A percentile compares a stretch with the other conserved stretches of the same genome.
phyloP scores from a whole-genome alignment of 2,888 invertebrate genomes.

The Brachyptera putata region DNA sequence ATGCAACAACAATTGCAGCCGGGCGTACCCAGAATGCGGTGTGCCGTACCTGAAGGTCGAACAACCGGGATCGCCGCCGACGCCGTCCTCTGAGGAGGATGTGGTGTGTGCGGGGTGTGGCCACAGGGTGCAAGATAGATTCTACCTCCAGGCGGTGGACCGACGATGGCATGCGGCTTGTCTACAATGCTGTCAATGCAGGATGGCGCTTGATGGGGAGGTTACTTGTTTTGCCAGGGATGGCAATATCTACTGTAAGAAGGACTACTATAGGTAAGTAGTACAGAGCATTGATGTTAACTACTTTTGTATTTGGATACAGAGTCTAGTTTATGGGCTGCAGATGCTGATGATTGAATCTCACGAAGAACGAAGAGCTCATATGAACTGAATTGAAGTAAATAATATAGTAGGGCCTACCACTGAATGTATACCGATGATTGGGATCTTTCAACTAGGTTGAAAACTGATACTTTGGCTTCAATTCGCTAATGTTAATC shows the following conservation, averaged over 20 bases:
- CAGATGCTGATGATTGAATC: too few species aligned
- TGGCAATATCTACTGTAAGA: slow-evolving; percentile 93
- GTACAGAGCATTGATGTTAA: too few species aligned
- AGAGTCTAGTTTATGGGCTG: too few species aligned
- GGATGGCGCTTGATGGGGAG: slow-evolving; percentile 83
- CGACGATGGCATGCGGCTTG: slow-evolving; percentile 91
- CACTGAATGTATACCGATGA: too few species aligned
- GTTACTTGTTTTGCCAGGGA: slow-evolving; percentile 89
- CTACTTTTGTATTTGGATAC: too few species aligned
- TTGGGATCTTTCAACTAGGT: too few species aligned
- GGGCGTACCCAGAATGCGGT: slow-evolving; percentile 40
- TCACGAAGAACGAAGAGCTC: too few species aligned
- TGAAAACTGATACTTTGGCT: too few species aligned
- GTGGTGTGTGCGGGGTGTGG: slow-evolving; percentile 85
- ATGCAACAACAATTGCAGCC: slow-evolving; percentile 32
- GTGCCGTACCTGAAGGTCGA: slow-evolving; percentile 36
- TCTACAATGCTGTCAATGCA: slow-evolving; percentile 86
- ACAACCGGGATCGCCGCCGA: slow-evolving; percentile 46
- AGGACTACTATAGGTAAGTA: slow-evolving; percentile 91
- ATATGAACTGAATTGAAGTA: too few species aligned
- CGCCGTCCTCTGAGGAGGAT: slow-evolving; percentile 47
- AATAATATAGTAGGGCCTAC: too few species aligned
- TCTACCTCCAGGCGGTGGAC: slow-evolving; percentile 87
- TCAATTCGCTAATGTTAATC: too few species aligned
- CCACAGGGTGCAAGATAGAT: slow-evolving; percentile 78